Percentiles rank a stretch among this genome's conserved stretches.
phyloP scores from a whole-genome alignment of 2,113 vertebrate genomes.

The Limnothrissa miodon region DNA sequence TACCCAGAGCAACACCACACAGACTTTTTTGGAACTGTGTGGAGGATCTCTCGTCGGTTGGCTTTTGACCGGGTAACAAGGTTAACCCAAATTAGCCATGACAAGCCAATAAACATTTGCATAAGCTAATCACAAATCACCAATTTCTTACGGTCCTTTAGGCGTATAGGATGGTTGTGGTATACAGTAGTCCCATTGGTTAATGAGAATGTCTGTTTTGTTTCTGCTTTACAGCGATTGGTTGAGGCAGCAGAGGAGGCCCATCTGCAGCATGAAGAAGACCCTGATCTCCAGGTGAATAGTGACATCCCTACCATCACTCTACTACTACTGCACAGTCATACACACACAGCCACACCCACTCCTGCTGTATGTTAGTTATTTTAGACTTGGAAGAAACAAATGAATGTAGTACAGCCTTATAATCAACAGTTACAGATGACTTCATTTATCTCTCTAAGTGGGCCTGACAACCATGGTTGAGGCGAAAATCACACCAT shows the following conservation, averaged over 20 bases:
- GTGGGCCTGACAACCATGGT: neutral
- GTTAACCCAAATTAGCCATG: too few species aligned
- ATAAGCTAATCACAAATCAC: too few species aligned
- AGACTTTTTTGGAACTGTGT: too few species aligned
- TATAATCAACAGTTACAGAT: neutral
- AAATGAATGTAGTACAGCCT: neutral
- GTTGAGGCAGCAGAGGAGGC: conserved; percentile 97
- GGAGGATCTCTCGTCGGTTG: too few species aligned
- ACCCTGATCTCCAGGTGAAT: conserved; percentile 90
- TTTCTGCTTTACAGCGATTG: conserved; percentile 74
- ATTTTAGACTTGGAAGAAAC: too few species aligned
- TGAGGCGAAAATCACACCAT: neutral
- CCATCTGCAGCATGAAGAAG: conserved; percentile 92
- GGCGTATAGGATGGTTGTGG: too few species aligned
- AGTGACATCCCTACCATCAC: neutral
- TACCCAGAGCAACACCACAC: too few species aligned
- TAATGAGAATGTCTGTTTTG: neutral
- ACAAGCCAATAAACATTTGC: too few species aligned
- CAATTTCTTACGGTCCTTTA: too few species aligned
- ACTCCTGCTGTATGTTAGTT: neutral
- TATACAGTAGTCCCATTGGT: too few species aligned
- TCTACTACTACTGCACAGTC: neutral
- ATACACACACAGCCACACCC: neutral
- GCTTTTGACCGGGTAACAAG: too few species aligned
- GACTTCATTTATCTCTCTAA: neutral